Percentiles rank a stretch among this genome's conserved stretches.
phyloP scores from a whole-genome alignment of 2,797 vertebrate genomes.

The Otus scops region DNA sequence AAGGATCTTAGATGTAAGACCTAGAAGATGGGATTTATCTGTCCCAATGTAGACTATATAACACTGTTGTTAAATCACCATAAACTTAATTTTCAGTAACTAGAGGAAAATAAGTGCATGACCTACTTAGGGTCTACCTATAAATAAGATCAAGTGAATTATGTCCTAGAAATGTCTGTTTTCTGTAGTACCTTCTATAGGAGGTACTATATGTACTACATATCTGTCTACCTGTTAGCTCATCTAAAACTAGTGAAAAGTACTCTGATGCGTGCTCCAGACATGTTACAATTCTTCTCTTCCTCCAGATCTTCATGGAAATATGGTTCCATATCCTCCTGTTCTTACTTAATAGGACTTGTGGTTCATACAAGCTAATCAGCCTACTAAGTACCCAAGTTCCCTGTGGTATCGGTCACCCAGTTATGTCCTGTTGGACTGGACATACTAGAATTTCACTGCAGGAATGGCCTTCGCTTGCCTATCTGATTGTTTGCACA shows the following conservation, averaged over 20 bases:
- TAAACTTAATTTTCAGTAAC: not conserved
- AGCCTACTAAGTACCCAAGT: not conserved
- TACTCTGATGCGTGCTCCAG: not conserved
- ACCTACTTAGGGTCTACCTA: not conserved
- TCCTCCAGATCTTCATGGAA: not conserved
- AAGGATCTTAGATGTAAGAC: not conserved
- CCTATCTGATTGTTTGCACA: not conserved
- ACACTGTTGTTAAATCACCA: not conserved
- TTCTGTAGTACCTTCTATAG: not conserved
- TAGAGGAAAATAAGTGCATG: not conserved
- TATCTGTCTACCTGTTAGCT: not conserved
- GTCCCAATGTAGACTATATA: not conserved
- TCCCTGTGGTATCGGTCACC: not conserved
- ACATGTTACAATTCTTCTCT: not conserved
- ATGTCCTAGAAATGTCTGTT: constrained; percentile 19
- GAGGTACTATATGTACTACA: not conserved
- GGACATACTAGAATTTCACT: not conserved
- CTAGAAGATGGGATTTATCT: not conserved
- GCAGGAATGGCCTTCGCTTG: not conserved
- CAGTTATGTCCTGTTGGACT: not conserved
- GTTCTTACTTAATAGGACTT: not conserved
- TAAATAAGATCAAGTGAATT: not conserved
- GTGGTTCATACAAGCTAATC: not conserved
- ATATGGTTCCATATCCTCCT: not conserved
- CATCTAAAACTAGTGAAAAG: not conserved